These are phyloP conservation scores for Palythoa grandis DNA, from an alignment of 92 coral and sea anemone genomes.

Conservation along the genomic window DNA sequence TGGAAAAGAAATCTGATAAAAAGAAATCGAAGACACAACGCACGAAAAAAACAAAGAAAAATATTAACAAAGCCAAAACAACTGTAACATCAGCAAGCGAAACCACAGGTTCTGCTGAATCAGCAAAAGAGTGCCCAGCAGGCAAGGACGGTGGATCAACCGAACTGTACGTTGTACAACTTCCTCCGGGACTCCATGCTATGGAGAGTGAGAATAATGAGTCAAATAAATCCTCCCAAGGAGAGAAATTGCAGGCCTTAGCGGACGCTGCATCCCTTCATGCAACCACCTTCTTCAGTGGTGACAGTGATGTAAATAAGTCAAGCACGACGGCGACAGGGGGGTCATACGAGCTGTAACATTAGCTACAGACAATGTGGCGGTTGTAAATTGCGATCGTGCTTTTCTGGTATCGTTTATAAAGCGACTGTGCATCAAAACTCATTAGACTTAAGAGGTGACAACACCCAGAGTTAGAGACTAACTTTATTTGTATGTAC, in stretches of 20 bases:
- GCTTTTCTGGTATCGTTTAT: no score
- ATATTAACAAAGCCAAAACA: not conserved
- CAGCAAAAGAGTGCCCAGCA: not conserved
- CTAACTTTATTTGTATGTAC: no score
- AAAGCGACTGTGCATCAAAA: no score
- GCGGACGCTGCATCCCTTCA: constrained; percentile 14
- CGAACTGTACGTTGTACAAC: constrained; percentile 11
- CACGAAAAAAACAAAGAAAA: not conserved
- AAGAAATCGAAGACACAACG: not conserved
- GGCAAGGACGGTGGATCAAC: not conserved
- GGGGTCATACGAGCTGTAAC: not conserved
- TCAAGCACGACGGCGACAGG: not conserved
- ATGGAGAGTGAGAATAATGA: not conserved
- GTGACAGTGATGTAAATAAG: not conserved
- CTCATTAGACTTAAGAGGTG: no score
- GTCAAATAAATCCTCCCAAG: not conserved
- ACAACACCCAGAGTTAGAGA: no score
- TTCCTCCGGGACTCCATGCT: constrained; percentile 1
- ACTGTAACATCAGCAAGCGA: not conserved
- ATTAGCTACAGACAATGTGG: not conserved
- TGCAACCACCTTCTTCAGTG: not conserved
- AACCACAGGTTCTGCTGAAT: not conserved
- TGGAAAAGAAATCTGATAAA: not conserved
- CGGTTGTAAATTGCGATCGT: no score
- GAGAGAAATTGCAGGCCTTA: constrained; percentile 22